phyloP scores from a whole-genome alignment of 2,888 invertebrate genomes.

The Ditylenchus weischeri region DNA sequence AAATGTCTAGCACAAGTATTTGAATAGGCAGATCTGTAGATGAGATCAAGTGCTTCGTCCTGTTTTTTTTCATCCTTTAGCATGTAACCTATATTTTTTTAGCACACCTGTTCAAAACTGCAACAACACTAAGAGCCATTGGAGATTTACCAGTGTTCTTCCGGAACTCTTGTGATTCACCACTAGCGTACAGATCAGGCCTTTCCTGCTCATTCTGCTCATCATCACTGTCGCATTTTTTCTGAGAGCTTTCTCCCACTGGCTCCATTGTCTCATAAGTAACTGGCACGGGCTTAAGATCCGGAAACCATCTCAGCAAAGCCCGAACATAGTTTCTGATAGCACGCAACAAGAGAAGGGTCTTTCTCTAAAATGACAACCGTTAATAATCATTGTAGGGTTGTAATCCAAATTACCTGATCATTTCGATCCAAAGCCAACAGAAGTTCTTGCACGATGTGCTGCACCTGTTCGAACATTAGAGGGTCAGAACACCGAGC shows the following conservation, averaged over 20 bases:
- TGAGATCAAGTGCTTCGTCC: slow-evolving; percentile 33
- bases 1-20: slow-evolving; percentile 29
- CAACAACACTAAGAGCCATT: slow-evolving; percentile 16
- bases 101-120: slow-evolving; percentile 23
- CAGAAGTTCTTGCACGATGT: slow-evolving; percentile 37
- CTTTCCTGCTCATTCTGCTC: slow-evolving; percentile 9
- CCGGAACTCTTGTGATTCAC: slow-evolving; percentile 2
- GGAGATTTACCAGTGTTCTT: slow-evolving; percentile 9
- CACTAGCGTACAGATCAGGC: background rate
- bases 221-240: background rate
- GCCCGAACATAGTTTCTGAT: slow-evolving; percentile 33
- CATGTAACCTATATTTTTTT: background rate
- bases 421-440: slow-evolving; percentile 32
- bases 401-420: slow-evolving; percentile 19
- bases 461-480: slow-evolving; percentile 29
- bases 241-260: background rate
- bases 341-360: slow-evolving; percentile 31
- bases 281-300: slow-evolving; percentile 15
- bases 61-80: background rate
- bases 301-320: slow-evolving; percentile 33
- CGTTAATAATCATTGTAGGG: background rate
- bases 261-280: background rate
- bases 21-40: slow-evolving; percentile 21
- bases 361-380: slow-evolving; percentile 23
- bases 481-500: slow-evolving; percentile 17